Conservation (phyloP, 2,113 vertebrate species). For the Amphiprion percula region DNA sequence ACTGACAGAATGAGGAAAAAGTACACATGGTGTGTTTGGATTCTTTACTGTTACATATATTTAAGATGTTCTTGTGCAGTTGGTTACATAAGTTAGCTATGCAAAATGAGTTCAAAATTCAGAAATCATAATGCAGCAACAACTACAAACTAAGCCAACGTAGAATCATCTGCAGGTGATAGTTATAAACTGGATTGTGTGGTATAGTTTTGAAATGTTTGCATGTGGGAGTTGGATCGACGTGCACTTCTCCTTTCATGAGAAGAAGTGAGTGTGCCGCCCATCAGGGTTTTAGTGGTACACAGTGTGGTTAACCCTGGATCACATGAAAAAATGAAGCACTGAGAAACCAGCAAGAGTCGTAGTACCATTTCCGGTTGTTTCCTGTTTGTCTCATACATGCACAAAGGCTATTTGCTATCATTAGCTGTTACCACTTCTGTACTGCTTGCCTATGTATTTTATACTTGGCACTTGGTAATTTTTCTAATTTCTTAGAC, state of each 20-base stretch:
- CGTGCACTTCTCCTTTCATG: neutral
- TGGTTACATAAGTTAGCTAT: neutral
- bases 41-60: neutral
- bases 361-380: neutral
- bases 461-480: too few relatives aligned
- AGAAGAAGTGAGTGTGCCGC: neutral
- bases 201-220: neutral
- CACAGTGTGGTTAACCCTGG: conserved; percentile 34
- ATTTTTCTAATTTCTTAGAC: too few relatives aligned
- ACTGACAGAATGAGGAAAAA: too few relatives aligned
- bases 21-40: too few relatives aligned
- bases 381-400: neutral
- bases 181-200: neutral
- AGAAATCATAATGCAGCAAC: neutral
- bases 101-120: neutral
- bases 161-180: neutral
- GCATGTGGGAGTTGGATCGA: neutral
- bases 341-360: neutral
- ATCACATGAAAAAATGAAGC: neutral
- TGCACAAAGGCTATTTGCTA: neutral
- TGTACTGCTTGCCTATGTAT: too few relatives aligned
- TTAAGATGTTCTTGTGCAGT: neutral
- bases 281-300: neutral
- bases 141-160: neutral
- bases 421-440: too few relatives aligned